Evolutionary conservation across 2,888 invertebrate genomes (phyloP), one percentile per base, ranked within the genome.

Genomic region (Polylopha cassiicola): DNA sequence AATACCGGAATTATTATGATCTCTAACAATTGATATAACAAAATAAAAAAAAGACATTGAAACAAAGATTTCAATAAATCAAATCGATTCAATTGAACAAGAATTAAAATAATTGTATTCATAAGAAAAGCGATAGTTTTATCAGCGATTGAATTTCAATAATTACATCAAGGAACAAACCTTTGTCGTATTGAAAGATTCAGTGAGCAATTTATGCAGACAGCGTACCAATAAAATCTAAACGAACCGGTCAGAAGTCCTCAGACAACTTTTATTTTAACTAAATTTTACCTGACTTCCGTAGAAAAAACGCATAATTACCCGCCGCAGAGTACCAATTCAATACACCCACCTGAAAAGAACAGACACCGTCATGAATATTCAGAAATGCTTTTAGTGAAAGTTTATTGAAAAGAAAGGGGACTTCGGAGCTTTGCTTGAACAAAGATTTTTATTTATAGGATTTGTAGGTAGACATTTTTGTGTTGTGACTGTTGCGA

Each of bases 291-390:
- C 60, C 59, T 65, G 58, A 45, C 45, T 27, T 16, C 20, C 6
- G 22, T 49, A 43, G 46, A 51, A 61, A 60, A 61, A 64, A 63
- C 39, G 53, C 53, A 58, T 59, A 60, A 65, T 66, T 65, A 58
- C 62, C 58, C 47, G 58, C 68, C 72, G 58, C 67, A 47, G 55
- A 62, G 60, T 63, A 57, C 56, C 67, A 63, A 72, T 70, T 66
- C 69, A 67, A 77, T 59, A 67, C 73, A 71, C 76, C 70, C 68
- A 80, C 82, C 81, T 85, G 85, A 73, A 82, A 79, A 72, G 73
- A 75, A 75, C 62, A 75, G 74, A 75, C 69, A 65, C 48, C 59
- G 67, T 74, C 79, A 81, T 85, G 81, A 85, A 85, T 85, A 85
- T 82, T 82, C 81, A 60, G 65, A 61, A 65, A 73, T 52, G 73